Percentiles rank a stretch among this genome's conserved stretches.
Conservation (phyloP, 2,113 vertebrate species). For the Scomber japonicus region DNA sequence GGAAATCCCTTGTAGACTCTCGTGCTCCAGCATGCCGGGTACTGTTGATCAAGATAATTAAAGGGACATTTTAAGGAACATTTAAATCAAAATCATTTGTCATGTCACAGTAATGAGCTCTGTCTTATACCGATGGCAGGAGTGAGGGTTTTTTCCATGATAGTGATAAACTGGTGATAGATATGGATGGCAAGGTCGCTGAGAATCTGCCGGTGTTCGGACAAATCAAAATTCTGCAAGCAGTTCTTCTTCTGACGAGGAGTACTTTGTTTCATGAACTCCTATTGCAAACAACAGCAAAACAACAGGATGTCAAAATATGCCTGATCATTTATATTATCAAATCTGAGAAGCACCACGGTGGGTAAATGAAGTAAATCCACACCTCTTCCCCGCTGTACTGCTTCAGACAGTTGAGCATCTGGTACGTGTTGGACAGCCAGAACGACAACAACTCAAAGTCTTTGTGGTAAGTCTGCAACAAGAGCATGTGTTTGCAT, state of each 20-base stretch:
- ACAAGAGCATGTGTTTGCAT: constrained; percentile 15
- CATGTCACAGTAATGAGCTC: neutral
- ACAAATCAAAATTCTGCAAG: constrained; percentile 95
- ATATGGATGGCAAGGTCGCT: constrained; percentile 96
- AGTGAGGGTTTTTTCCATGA: constrained; percentile 91
- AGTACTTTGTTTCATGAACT: constrained; percentile 91
- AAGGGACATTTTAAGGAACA: neutral
- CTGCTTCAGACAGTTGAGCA: constrained; percentile 97
- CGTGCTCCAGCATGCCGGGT: constrained; percentile 95
- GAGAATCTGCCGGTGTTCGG: constrained; percentile 94
- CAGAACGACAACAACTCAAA: constrained; percentile 95
- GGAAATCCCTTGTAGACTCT: constrained; percentile 97
- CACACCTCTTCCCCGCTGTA: constrained; percentile 98
- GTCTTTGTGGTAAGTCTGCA: constrained; percentile 90
- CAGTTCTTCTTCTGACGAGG: constrained; percentile 93
- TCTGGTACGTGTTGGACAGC: constrained; percentile 93
- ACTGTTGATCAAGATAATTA: constrained; percentile 79
- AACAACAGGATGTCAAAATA: constrained; percentile 1
- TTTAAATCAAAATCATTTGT: neutral
- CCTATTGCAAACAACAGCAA: constrained; percentile 78
- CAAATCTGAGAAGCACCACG: neutral
- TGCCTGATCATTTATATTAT: neutral
- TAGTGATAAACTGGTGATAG: constrained; percentile 90
- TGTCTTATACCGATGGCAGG: constrained; percentile 90
- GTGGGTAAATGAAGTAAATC: neutral